phyloP scores from a whole-genome alignment of 2,888 invertebrate genomes.

The Ennomos erosarius region DNA sequence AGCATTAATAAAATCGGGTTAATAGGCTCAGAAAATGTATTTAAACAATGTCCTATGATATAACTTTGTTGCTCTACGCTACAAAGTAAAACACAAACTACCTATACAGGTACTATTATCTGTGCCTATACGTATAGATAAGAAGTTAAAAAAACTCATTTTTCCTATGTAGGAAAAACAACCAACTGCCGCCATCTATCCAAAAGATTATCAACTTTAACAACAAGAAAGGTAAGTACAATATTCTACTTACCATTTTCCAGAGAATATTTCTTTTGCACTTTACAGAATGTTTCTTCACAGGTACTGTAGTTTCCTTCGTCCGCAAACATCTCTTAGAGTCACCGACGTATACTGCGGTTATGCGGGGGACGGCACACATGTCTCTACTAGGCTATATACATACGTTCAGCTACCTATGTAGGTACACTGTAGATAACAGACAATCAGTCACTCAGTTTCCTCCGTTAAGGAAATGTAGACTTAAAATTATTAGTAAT shows the following conservation, averaged over 20 bases:
- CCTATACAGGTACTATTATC: too few relatives aligned
- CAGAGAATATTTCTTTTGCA: constrained; percentile 46
- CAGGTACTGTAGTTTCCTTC: constrained; percentile 30
- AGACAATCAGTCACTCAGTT: constrained; percentile 14
- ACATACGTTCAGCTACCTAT: constrained; percentile 1
- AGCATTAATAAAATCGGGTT: constrained; percentile 2
- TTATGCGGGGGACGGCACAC: constrained; percentile 61
- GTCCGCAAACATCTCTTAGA: constrained; percentile 54
- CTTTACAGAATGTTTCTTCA: constrained; percentile 49
- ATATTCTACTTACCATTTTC: constrained; percentile 63
- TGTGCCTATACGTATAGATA: too few relatives aligned
- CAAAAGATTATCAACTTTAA: constrained; percentile 9
- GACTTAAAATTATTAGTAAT: too few relatives aligned
- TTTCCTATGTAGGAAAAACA: background rate
- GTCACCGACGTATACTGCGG: constrained; percentile 63
- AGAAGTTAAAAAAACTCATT: background rate
- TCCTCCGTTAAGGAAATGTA: constrained; percentile 10
- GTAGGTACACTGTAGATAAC: constrained; percentile 19
- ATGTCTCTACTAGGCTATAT: constrained; percentile 28
- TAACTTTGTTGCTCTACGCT: background rate
- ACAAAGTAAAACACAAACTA: too few relatives aligned
- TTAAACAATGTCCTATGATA: too few relatives aligned
- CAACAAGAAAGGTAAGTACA: constrained; percentile 9
- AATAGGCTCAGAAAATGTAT: constrained; percentile 5
- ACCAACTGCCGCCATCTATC: constrained; percentile 30